These are phyloP conservation scores for Astyanax mexicanus DNA, from an alignment of 2,797 vertebrate genomes.

Conservation along the genomic window DNA sequence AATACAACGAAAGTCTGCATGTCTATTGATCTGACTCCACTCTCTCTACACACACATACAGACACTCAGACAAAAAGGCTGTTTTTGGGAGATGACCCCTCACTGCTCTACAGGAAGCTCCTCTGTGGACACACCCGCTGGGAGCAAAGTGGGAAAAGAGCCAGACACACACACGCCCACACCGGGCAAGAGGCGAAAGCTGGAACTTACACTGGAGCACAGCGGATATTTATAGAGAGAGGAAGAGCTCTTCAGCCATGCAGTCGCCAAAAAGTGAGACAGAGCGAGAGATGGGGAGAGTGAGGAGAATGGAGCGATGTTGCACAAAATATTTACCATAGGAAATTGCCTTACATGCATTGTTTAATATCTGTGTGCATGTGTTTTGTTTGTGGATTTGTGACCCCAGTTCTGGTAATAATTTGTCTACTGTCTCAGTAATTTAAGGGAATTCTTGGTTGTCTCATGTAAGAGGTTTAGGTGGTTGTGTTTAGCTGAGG, in stretches of 20 bases:
- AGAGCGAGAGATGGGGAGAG: not conserved
- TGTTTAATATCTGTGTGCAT: no score
- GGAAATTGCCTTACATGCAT: no score
- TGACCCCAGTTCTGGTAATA: no score
- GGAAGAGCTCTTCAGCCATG: slow-evolving; percentile 5
- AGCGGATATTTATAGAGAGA: slow-evolving; percentile 27
- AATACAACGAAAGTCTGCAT: not conserved
- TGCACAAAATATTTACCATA: not conserved
- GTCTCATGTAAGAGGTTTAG: no score
- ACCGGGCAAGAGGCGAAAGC: slow-evolving; percentile 2
- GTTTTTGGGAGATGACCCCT: slow-evolving; percentile 33
- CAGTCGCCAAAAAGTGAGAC: slow-evolving; percentile 6
- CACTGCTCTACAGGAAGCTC: slow-evolving; percentile 15
- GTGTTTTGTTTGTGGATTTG: no score
- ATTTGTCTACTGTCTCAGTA: no score
- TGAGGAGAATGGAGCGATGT: not conserved
- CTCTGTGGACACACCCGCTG: slow-evolving; percentile 21
- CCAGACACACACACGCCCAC: slow-evolving; percentile 3
- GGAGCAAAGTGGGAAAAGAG: slow-evolving; percentile 22
- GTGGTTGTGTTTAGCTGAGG: no score
- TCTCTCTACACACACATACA: not conserved
- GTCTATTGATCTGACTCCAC: not conserved
- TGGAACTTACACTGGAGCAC: slow-evolving; percentile 1
- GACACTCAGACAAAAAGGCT: not conserved
- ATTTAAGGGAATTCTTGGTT: no score